Evolutionary conservation across 2,888 invertebrate genomes (phyloP), one percentile per base, ranked within the genome.

Genomic region (Plebejus argus): DNA sequence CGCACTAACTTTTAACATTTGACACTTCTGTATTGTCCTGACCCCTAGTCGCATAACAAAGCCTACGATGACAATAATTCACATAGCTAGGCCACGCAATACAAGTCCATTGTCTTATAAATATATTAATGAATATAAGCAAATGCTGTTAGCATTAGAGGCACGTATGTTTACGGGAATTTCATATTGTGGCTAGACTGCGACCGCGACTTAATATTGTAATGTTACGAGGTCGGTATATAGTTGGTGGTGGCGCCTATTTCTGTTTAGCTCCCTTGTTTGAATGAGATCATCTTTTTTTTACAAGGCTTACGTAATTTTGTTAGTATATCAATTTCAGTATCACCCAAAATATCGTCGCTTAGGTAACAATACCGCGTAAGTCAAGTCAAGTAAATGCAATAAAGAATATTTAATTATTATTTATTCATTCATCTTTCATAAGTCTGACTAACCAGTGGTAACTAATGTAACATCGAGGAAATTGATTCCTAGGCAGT

Each of bases 41-140:
- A n/a, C 20, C 20, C n/a, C 58, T 8, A 20, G 20, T 20, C 58
- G 8, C 2, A 58, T 20, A 58, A 20, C 20, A 58, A n/a, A 7
- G n/a, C 58, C 6, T n/a, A 23, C 23, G 12, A 12, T 20, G 4
- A 61, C 12, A 61, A 23, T 20, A 61, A 23, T 20, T 61, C 8
- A 23, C 58, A 20, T 20, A n/a, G 20, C 58, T 8, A 58, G 20
- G n/a, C 58, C 0, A 20, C 20, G 20, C 20, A 58, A 58, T 58
- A 61, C 3, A 61, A 23, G 23, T 23, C 10, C 20, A 61, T 23
- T 61, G 61, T 61, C 23, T 61, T 4, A 23, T 23, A 12, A 61
- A 61, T 61, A 61, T 61, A 23, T 23, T 61, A 20, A 61, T 61
- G 61, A 23, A 61, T 61, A 61, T 61, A 61, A 61, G 61, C 61